Evolutionary conservation across 2,797 vertebrate species (phyloP).

Genomic region (Molossus alvarezi): DNA sequence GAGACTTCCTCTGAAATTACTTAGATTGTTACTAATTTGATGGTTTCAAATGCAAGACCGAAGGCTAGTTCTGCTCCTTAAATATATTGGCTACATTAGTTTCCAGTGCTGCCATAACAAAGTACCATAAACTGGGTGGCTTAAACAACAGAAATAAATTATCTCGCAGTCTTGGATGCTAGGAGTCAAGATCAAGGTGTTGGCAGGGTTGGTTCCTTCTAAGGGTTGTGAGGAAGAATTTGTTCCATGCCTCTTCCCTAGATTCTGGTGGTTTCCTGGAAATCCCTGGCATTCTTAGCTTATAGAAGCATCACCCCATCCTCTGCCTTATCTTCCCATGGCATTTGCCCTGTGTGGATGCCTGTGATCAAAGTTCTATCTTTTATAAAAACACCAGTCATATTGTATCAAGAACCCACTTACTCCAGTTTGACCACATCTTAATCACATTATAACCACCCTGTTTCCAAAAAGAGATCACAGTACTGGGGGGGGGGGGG

Average conservation of each 20-base stretch:
- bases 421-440: neutral
- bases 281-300: neutral
- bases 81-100: neutral
- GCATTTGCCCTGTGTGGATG: neutral
- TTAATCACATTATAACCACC: constrained; percentile 16
- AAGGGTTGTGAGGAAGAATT: neutral
- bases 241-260: neutral
- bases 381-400: neutral
- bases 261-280: neutral
- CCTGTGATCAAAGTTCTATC: neutral
- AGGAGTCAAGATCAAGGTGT: constrained; percentile 13
- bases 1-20: neutral
- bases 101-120: neutral
- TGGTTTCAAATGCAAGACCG: neutral
- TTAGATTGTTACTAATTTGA: neutral
- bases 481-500: neutral
- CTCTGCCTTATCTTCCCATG: neutral
- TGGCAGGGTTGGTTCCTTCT: neutral
- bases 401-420: neutral
- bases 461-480: constrained; percentile 57
- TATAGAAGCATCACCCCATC: neutral
- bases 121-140: neutral
- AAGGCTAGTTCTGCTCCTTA: neutral
- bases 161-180: neutral
- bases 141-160: constrained; percentile 40